A percentile compares a stretch with the other conserved stretches of the same genome.
Evolutionary conservation across 2,113 vertebrate species (phyloP).

Genomic region (Mirza zaza): DNA sequence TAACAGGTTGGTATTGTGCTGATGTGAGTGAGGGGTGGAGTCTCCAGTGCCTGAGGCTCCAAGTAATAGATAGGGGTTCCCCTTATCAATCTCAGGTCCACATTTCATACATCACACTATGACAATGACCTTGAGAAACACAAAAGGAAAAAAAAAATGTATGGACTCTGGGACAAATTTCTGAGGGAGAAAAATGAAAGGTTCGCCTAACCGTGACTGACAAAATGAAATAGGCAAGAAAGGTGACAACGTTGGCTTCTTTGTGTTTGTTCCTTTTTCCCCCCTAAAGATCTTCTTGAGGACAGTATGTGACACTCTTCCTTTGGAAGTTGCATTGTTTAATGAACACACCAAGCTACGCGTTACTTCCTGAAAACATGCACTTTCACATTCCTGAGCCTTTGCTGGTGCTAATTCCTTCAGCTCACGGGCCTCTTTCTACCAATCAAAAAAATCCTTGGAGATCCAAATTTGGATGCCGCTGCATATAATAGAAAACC

Average conservation of each 20-base stretch:
- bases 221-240: constrained; percentile 34
- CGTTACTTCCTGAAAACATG: background rate
- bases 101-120: constrained; percentile 15
- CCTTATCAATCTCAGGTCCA: background rate
- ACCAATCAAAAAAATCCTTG: constrained; percentile 36
- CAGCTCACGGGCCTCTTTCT: background rate
- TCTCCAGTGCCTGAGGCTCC: too few species aligned
- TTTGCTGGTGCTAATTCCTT: background rate
- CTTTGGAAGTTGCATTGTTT: background rate
- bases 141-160: background rate
- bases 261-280: background rate
- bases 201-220: constrained; percentile 50
- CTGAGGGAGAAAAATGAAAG: constrained; percentile 60
- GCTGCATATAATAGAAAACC: background rate
- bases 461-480: background rate
- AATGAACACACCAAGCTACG: background rate
- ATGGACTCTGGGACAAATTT: constrained; percentile 35
- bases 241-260: background rate
- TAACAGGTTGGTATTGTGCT: too few species aligned
- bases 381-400: background rate
- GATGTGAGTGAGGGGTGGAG: too few species aligned
- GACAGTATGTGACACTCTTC: background rate
- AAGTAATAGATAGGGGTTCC: too few species aligned
- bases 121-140: constrained; percentile 59
- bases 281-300: background rate